Percentiles rank a stretch among this genome's conserved stretches.
Conservation (phyloP, 2,888 invertebrate species). For the Dicycla oo region DNA sequence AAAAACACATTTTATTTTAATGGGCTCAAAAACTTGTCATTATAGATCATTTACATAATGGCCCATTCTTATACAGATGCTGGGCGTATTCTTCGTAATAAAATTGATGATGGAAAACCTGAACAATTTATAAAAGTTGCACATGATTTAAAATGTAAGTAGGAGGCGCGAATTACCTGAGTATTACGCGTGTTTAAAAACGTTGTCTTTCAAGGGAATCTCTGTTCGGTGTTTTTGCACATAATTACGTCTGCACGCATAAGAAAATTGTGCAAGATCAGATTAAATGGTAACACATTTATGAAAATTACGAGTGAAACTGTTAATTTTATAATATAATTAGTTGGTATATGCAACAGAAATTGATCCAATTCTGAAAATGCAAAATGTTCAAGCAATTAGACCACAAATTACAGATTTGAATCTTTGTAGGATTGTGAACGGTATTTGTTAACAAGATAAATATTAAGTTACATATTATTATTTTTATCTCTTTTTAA, state of each 20-base stretch:
- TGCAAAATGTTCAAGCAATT: constrained; percentile 45
- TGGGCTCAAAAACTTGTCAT: constrained; percentile 70
- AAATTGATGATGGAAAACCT: constrained; percentile 68
- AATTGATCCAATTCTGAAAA: constrained; percentile 56
- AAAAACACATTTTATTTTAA: constrained; percentile 56
- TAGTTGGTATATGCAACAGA: constrained; percentile 28
- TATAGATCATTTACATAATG: constrained; percentile 79
- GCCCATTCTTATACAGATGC: constrained; percentile 74
- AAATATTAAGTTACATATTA: constrained; percentile 52
- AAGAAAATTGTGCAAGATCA: constrained; percentile 59
- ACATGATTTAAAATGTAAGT: constrained; percentile 73
- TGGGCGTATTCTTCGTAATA: constrained; percentile 70
- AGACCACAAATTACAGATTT: constrained; percentile 54
- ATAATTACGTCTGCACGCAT: constrained; percentile 68
- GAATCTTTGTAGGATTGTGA: constrained; percentile 52
- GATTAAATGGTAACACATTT: constrained; percentile 56
- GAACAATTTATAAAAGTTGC: constrained; percentile 68
- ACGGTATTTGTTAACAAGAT: constrained; percentile 53
- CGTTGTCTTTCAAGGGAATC: constrained; percentile 70
- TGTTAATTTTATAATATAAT: constrained; percentile 49
- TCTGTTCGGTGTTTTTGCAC: constrained; percentile 56
- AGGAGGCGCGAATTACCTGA: constrained; percentile 75
- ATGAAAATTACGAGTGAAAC: constrained; percentile 48
- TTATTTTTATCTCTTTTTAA: constrained; percentile 57
- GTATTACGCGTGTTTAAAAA: constrained; percentile 60